Evolutionary conservation across 2,797 vertebrate species (phyloP).

Genomic region (Acipenser oxyrinchus): DNA sequence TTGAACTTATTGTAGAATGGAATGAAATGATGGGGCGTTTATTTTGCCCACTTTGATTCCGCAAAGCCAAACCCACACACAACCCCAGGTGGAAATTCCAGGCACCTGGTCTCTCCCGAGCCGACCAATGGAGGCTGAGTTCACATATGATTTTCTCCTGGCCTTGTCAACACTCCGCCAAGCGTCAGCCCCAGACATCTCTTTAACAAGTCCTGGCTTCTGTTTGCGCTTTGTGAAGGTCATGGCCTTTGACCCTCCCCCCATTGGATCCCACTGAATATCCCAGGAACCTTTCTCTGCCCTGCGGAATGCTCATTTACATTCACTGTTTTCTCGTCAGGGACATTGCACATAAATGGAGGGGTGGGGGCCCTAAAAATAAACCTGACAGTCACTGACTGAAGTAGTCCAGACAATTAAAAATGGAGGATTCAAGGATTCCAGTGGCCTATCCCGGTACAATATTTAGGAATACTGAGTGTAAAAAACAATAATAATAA

Average conservation of each 20-base stretch:
- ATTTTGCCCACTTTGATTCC: too few relatives aligned
- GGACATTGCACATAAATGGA: too few relatives aligned
- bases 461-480: neutral
- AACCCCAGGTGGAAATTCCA: too few relatives aligned
- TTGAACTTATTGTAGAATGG: too few relatives aligned
- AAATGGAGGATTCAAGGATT: neutral
- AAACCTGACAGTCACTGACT: too few relatives aligned
- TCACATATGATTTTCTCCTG: neutral
- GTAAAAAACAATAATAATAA: neutral
- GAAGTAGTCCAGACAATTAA: too few relatives aligned
- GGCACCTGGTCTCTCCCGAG: too few relatives aligned
- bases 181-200: slow-evolving; percentile 21
- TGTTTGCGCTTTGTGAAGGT: slow-evolving; percentile 43
- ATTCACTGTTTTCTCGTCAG: neutral
- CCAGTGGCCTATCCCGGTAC: neutral
- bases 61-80: too few relatives aligned
- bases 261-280: slow-evolving; percentile 36
- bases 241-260: slow-evolving; percentile 50
- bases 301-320: slow-evolving; percentile 40
- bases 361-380: too few relatives aligned
- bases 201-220: slow-evolving; percentile 42
- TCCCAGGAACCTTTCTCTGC: slow-evolving; percentile 24
- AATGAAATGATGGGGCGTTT: too few relatives aligned
- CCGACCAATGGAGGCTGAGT: neutral
- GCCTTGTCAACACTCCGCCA: neutral